Evolutionary conservation across 2,888 invertebrate genomes (phyloP).

Genomic region (Brenthis daphne): DNA sequence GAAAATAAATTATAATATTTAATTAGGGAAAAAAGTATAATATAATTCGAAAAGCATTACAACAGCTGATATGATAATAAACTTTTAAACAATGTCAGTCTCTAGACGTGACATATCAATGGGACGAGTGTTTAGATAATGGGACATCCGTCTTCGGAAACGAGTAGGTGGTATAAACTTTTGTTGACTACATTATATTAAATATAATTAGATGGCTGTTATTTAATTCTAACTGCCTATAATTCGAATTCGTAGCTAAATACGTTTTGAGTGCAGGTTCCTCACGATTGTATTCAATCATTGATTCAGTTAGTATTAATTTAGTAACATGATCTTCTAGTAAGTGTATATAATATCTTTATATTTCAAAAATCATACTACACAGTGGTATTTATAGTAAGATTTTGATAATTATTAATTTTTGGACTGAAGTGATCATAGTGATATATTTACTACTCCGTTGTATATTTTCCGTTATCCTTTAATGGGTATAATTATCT

Average conservation of each 20-base stretch:
- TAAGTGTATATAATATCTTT: too few relatives aligned
- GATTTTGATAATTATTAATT: too few relatives aligned
- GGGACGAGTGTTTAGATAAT: conserved; percentile 59
- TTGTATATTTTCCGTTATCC: too few relatives aligned
- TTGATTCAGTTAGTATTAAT: too few relatives aligned
- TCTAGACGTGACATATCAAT: conserved; percentile 69
- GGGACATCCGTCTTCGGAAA: conserved; percentile 54
- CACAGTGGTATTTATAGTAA: too few relatives aligned
- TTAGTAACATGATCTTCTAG: too few relatives aligned
- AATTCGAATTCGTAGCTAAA: background rate
- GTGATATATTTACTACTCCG: too few relatives aligned
- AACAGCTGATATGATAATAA: conserved; percentile 54
- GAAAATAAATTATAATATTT: conserved; percentile 19
- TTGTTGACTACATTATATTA: conserved; percentile 28
- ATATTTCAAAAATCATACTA: too few relatives aligned
- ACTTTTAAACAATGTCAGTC: conserved; percentile 57
- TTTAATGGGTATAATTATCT: too few relatives aligned
- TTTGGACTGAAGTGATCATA: too few relatives aligned
- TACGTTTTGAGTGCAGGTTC: background rate
- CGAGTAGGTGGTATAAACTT: conserved; percentile 38
- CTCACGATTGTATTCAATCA: too few relatives aligned
- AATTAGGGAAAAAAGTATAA: conserved; percentile 2
- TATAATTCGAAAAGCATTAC: conserved; percentile 43
- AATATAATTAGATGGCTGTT: conserved; percentile 2
- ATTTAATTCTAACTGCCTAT: background rate